Percentiles rank a stretch among this genome's conserved stretches.
These are phyloP conservation scores for Struthio camelus DNA, from an alignment of 2,113 vertebrate genomes.

Conservation along the genomic window DNA sequence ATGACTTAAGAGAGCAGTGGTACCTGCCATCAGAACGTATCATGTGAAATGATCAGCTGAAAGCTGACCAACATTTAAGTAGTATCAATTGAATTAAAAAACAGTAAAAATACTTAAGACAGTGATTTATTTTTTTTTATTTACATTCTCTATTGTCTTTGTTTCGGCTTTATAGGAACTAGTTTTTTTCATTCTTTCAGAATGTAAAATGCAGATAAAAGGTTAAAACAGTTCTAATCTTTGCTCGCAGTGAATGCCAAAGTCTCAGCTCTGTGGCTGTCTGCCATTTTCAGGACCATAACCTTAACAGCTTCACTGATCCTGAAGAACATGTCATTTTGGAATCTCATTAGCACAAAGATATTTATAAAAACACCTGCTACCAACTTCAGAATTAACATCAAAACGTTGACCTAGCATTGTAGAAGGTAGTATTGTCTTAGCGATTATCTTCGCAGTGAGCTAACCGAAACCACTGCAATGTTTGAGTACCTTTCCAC, in stretches of 20 bases:
- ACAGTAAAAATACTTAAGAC: neutral
- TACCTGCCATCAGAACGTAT: neutral
- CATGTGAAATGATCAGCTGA: neutral
- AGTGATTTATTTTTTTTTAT: neutral
- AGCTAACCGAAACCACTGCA: neutral
- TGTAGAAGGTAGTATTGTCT: neutral
- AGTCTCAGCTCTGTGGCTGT: neutral
- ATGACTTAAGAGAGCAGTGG: neutral
- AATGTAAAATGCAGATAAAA: neutral
- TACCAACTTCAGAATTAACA: neutral
- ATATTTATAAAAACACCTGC: slow-evolving; percentile 14
- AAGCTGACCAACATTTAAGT: neutral
- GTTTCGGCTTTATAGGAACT: neutral
- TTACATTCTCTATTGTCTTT: neutral
- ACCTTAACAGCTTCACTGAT: slow-evolving; percentile 24
- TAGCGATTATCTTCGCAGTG: neutral
- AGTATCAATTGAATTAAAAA: neutral
- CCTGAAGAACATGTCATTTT: slow-evolving; percentile 41
- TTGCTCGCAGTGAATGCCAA: neutral
- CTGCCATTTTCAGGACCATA: neutral
- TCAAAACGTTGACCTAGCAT: neutral
- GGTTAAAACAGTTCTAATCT: neutral
- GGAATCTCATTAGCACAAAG: slow-evolving; percentile 22
- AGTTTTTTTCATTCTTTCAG: neutral
- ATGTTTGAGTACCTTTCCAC: neutral